phyloP scores from a whole-genome alignment of 2,888 invertebrate species.

The Trileptium ribeirensis region DNA sequence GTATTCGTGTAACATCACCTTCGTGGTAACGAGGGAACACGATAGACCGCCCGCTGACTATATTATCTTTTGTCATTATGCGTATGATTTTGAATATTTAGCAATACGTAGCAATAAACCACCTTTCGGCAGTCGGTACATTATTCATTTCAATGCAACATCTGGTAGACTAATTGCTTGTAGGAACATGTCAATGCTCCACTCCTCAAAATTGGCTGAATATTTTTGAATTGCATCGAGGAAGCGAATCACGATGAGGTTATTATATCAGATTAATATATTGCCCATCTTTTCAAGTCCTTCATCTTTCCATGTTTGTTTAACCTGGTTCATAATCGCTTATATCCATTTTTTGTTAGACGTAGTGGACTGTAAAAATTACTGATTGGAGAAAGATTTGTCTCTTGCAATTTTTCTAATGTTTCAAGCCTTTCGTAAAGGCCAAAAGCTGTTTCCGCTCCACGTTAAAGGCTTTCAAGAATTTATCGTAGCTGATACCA shows the following conservation, averaged over 20 bases:
- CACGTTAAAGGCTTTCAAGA: too few species aligned
- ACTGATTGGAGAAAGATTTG: not conserved
- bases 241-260: not conserved
- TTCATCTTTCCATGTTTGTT: not conserved
- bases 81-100: too few species aligned
- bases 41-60: not conserved
- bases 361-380: not conserved
- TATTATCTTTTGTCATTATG: too few species aligned
- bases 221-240: not conserved
- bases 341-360: not conserved
- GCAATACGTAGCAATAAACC: not conserved
- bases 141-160: not conserved
- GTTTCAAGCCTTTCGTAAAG: not conserved
- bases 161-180: not conserved
- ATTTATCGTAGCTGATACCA: too few species aligned
- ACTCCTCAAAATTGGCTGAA: not conserved
- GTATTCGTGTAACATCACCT: slow-evolving; percentile 9
- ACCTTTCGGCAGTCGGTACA: not conserved
- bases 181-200: not conserved
- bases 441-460: too few species aligned
- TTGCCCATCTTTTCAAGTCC: not conserved
- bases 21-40: slow-evolving; percentile 16
- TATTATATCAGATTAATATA: not conserved
- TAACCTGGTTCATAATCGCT: not conserved
- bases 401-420: not conserved